Evolutionary conservation across 2,888 invertebrate genomes (phyloP).

Genomic region (Dermolepida albohirtum): DNA sequence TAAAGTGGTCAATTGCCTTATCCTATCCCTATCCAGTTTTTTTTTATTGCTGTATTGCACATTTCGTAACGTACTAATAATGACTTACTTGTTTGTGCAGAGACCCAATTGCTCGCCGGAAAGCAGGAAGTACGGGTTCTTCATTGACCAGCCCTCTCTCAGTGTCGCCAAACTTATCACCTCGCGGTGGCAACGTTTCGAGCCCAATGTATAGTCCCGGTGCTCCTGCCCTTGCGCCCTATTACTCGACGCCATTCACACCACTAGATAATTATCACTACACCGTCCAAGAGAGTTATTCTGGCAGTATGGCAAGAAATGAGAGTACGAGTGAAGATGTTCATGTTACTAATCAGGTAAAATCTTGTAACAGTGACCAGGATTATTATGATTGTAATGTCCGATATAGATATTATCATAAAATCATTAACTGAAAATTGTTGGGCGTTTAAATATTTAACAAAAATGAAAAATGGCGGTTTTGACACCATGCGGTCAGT

Average conservation of each 20-base stretch:
- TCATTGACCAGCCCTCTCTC: constrained; percentile 65
- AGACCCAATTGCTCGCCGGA: constrained; percentile 55
- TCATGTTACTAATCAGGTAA: constrained; percentile 72
- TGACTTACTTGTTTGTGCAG: constrained; percentile 48
- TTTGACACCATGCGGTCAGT: no score
- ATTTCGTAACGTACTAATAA: no score
- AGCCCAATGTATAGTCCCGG: constrained; percentile 67
- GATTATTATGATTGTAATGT: neutral
- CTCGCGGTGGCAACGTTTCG: constrained; percentile 54
- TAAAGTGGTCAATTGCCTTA: no score
- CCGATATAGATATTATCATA: neutral
- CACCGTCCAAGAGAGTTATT: constrained; percentile 52
- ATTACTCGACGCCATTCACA: constrained; percentile 61
- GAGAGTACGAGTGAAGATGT: constrained; percentile 58
- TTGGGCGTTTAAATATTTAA: no score
- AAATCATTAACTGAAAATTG: neutral
- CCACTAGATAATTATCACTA: constrained; percentile 62
- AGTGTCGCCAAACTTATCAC: constrained; percentile 63
- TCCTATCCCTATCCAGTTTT: no score
- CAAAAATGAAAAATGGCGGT: no score
- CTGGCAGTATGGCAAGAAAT: constrained; percentile 44
- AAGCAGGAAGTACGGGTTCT: constrained; percentile 66
- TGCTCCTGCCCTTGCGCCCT: constrained; percentile 61
- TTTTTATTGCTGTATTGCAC: no score
- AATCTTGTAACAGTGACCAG: no score